phyloP scores from a whole-genome alignment of 1,140 invertebrate genomes.

The Mactra quadrangularis region DNA sequence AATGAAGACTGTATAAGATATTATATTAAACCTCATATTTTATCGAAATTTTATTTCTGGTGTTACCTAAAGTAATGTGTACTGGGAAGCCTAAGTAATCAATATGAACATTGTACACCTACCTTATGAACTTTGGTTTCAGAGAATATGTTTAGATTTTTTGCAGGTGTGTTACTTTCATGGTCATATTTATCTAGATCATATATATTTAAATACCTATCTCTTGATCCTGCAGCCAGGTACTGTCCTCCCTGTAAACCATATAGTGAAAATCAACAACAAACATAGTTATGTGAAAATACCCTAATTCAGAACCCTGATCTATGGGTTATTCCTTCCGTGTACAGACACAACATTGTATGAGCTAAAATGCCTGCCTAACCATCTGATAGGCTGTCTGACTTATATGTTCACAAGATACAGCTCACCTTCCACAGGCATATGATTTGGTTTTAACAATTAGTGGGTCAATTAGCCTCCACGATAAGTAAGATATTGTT shows the following conservation, averaged over 20 bases:
- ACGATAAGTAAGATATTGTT: no score
- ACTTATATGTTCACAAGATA: background rate
- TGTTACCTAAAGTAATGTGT: no score
- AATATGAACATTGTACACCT: no score
- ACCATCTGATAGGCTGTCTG: background rate
- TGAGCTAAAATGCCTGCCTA: background rate
- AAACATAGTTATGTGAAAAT: background rate
- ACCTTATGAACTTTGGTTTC: constrained; percentile 73
- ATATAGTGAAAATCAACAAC: background rate
- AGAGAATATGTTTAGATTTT: constrained; percentile 67
- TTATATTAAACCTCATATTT: no score
- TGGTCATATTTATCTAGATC: constrained; percentile 72
- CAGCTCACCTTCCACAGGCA: background rate
- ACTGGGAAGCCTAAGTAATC: no score
- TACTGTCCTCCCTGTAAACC: constrained; percentile 69
- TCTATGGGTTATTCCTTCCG: background rate
- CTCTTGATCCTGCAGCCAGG: constrained; percentile 74
- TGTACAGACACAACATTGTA: background rate
- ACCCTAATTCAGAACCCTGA: background rate
- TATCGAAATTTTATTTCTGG: no score
- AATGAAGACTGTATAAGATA: no score
- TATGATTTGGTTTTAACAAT: background rate
- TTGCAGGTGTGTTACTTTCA: constrained; percentile 39
- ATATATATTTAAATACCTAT: constrained; percentile 72
- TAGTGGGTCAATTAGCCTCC: no score